Percentiles rank a stretch among this genome's conserved stretches.
phyloP scores from a whole-genome alignment of 2,888 invertebrate species.

The Troides oblongomaculatus region DNA sequence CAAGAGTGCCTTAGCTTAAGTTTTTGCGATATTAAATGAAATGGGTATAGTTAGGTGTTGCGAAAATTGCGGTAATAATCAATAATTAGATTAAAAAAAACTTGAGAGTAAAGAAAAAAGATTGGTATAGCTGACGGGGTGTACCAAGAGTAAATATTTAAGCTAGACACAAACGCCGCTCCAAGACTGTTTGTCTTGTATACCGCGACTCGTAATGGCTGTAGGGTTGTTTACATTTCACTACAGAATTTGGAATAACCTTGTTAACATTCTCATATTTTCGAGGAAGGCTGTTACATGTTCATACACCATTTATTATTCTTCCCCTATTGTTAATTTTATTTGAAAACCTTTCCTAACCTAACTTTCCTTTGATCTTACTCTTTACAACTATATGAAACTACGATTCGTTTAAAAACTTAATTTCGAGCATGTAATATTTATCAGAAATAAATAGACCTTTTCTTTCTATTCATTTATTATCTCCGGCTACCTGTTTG shows the following conservation, averaged over 20 bases:
- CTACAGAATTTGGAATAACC: slow-evolving; percentile 64
- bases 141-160: slow-evolving; percentile 66
- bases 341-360: neutral
- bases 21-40: neutral
- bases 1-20: too few species aligned
- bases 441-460: slow-evolving; percentile 13
- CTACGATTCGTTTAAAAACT: neutral
- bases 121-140: slow-evolving; percentile 32
- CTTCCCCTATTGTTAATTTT: neutral
- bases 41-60: neutral
- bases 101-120: neutral
- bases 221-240: slow-evolving; percentile 64
- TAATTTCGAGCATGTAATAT: neutral
- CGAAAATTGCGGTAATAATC: neutral
- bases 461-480: slow-evolving; percentile 62
- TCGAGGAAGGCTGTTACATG: slow-evolving; percentile 28
- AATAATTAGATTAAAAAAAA: neutral
- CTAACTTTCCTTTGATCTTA: neutral
- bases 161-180: slow-evolving; percentile 54
- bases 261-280: slow-evolving; percentile 58
- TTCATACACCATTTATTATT: slow-evolving; percentile 23
- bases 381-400: neutral
- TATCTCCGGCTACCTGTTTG: slow-evolving; percentile 72
- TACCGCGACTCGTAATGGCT: slow-evolving; percentile 66
- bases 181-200: slow-evolving; percentile 64